Base-by-base conservation (phyloP, 1,140 invertebrate species). In the Probaryconus sp. region DNA sequence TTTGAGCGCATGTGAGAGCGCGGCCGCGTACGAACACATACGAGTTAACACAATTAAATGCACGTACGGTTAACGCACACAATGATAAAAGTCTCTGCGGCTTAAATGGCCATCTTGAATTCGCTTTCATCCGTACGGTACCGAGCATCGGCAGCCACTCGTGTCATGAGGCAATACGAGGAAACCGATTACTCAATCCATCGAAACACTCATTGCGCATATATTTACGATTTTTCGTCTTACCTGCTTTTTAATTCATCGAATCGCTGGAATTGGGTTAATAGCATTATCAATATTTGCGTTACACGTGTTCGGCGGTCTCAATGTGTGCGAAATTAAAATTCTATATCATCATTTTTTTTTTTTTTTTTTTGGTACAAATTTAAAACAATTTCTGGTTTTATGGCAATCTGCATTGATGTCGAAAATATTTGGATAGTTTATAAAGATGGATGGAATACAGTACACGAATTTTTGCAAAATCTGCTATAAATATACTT, bases 141-240 rank as follows among this genome's bases (percentile, higher is more conserved):
- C 64, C 64, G 60, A 68, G 50, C 71, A 77, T 68, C 78, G 50
- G 38, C 47, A 37, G 45, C 33, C 42, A 31, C 60, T 64, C 38
- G 51, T 53, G 43, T 70, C 68, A 33, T 83, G 82, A 73, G 72
- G 83, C 81, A 84, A 84, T 81, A 86, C 81, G 67, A 84, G 83
- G 83, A 86, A 86, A 80, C 81, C 81, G 81, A 84, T 86, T 85
- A 79, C 82, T 77, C 81, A 86, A 86, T 81, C n/a, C 71, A 50
- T 51, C 80, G 48, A 63, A 76, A 77, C 53, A 30, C 51, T 68
- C 50, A 51, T 55, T 67, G 47, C 53, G 58, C 40, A 63, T 67
- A 60, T 45, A 47, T 70, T 65, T 28, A 45, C 30, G 13, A 61
- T 43, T 70, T 76, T 76, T 70, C 64, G 45, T 65, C 42, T 48